Conservation (phyloP, 2,888 invertebrate genomes). For the Cybosia mesomella region DNA sequence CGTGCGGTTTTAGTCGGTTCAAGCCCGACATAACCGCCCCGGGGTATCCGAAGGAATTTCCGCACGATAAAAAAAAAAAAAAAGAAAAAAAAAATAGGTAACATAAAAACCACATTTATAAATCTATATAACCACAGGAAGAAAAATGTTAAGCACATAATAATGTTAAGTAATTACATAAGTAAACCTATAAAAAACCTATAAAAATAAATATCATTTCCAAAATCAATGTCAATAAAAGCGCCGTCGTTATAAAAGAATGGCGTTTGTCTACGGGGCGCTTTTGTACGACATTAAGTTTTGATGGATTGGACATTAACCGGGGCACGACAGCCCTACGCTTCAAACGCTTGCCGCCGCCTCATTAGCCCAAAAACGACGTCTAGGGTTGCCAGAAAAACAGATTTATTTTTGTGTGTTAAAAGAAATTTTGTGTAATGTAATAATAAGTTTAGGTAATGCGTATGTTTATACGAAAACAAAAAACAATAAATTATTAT, state of each 20-base stretch:
- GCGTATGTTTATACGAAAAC: too few relatives aligned
- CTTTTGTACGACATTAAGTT: conserved; percentile 59
- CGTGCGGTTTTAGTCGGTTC: too few relatives aligned
- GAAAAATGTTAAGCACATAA: conserved; percentile 15
- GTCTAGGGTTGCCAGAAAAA: conserved; percentile 29
- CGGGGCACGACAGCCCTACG: conserved; percentile 63
- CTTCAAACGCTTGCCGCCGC: conserved; percentile 66
- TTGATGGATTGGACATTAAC: conserved; percentile 71
- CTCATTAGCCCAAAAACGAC: conserved; percentile 64
- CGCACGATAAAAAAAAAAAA: too few relatives aligned
- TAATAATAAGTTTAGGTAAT: too few relatives aligned
- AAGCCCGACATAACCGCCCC: too few relatives aligned
- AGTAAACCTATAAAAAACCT: conserved; percentile 36
- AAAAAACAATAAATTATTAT: too few relatives aligned
- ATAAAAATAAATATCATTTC: conserved; percentile 42
- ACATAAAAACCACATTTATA: background rate
- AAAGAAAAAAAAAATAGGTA: too few relatives aligned
- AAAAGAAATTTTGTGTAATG: too few relatives aligned
- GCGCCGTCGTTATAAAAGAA: conserved; percentile 49
- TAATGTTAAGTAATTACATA: conserved; percentile 30
- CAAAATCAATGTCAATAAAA: conserved; percentile 56
- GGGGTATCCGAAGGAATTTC: too few relatives aligned
- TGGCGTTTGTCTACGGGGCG: conserved; percentile 42
- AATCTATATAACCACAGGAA: background rate
- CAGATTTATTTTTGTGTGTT: conserved; percentile 3